Percentiles rank a stretch among this genome's conserved stretches.
phyloP scores from a whole-genome alignment of 2,113 vertebrate genomes.

The Rhynchopsitta pachyrhyncha region DNA sequence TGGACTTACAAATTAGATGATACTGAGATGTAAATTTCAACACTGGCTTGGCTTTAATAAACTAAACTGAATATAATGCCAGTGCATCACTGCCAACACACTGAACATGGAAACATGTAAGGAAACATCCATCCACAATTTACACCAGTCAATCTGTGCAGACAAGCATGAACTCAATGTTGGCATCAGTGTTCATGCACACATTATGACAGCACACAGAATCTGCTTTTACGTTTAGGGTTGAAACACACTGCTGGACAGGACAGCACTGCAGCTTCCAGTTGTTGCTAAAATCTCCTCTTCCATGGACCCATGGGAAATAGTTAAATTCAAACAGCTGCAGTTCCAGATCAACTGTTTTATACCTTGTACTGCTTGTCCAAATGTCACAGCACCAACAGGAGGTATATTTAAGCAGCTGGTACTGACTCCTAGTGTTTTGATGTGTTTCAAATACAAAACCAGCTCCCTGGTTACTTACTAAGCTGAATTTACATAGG shows the following conservation, averaged over 20 bases:
- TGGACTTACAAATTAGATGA: not conserved
- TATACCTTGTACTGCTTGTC: not conserved
- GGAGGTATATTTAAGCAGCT: not conserved
- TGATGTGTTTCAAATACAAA: not conserved
- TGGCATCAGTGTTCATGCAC: not conserved
- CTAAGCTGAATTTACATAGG: not conserved
- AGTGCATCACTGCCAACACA: not conserved
- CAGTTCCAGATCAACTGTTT: not conserved
- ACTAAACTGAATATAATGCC: not conserved
- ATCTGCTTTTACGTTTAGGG: not conserved
- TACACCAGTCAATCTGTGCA: not conserved
- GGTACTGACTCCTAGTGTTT: not conserved
- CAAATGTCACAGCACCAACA: not conserved
- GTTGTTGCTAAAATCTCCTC: not conserved
- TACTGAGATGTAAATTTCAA: not conserved
- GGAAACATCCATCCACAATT: not conserved
- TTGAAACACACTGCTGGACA: too few relatives aligned
- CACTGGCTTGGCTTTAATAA: not conserved
- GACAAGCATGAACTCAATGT: not conserved
- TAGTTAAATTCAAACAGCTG: not conserved
- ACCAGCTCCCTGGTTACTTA: not conserved
- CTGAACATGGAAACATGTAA: rapidly evolving
- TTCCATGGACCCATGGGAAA: not conserved
- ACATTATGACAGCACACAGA: rapidly evolving
- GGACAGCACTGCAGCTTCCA: not conserved